A percentile compares a stretch with the other conserved stretches of the same genome.
phyloP scores from a whole-genome alignment of 2,113 vertebrate genomes.

The Poicephalus gulielmi region DNA sequence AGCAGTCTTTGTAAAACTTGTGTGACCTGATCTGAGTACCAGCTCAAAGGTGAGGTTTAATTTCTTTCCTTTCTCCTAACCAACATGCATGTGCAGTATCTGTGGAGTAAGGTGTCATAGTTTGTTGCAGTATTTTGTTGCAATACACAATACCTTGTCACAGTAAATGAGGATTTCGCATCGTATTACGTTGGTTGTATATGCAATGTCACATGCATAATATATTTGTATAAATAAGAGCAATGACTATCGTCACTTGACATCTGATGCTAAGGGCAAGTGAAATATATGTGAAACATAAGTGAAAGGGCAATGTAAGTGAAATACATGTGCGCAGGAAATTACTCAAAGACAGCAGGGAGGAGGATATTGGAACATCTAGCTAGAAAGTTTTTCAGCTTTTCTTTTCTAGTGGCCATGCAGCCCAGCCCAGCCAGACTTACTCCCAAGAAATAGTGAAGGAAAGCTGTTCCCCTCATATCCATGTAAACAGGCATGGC shows the following conservation, averaged over 20 bases:
- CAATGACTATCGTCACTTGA: background rate
- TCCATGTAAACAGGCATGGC: background rate
- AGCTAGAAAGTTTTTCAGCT: background rate
- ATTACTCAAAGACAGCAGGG: background rate
- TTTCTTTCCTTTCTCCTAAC: background rate
- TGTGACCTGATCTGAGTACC: background rate
- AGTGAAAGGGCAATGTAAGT: background rate
- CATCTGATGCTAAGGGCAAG: background rate
- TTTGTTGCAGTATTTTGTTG: too few species aligned
- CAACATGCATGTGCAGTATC: background rate
- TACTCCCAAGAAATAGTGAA: background rate
- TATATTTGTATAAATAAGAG: background rate
- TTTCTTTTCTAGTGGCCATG: background rate
- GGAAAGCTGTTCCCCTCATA: background rate
- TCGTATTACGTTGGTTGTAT: background rate
- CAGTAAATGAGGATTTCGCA: background rate
- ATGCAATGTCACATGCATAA: background rate
- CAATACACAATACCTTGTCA: background rate
- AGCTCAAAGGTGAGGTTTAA: background rate
- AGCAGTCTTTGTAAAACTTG: background rate
- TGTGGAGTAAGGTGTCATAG: background rate
- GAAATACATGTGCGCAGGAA: background rate
- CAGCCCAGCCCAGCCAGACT: background rate
- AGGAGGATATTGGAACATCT: background rate
- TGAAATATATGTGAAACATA: background rate